Evolutionary conservation across 1,140 invertebrate genomes (phyloP).

Genomic region (Aphis gossypii): DNA sequence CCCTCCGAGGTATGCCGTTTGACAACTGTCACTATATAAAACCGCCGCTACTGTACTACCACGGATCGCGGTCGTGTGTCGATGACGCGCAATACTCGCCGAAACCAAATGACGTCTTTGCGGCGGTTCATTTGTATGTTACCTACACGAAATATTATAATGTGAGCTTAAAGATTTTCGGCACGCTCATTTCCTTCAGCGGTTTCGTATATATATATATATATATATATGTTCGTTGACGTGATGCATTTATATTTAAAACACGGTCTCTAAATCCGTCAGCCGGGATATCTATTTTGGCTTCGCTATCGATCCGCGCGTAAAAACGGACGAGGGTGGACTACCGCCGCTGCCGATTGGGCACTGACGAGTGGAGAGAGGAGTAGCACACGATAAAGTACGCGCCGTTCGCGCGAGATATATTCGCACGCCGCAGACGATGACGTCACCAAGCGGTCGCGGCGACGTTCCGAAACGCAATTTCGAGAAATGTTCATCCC

Average conservation of each 20-base stretch:
- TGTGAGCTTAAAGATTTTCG: not conserved
- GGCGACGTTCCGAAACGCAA: not conserved
- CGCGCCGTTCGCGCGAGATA: not conserved
- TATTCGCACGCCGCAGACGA: not conserved
- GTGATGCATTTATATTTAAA: not conserved
- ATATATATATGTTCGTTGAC: not conserved
- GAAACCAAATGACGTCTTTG: not conserved
- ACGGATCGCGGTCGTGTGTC: too few relatives aligned
- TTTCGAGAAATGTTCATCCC: not conserved
- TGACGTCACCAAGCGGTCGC: conserved; percentile 1
- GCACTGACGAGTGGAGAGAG: not conserved
- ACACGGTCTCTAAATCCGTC: not conserved
- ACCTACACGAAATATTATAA: not conserved
- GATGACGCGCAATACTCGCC: not conserved
- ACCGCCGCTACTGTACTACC: not conserved
- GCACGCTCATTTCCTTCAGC: too few relatives aligned
- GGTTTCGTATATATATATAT: too few relatives aligned
- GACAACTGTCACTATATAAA: not conserved
- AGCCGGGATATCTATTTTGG: not conserved
- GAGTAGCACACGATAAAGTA: not conserved
- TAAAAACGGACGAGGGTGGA: not conserved
- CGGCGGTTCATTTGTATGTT: not conserved
- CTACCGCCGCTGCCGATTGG: not conserved
- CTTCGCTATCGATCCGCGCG: not conserved
- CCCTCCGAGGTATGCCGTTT: not conserved